Conservation (phyloP, 2,797 vertebrate genomes). For the Botia almorhae region DNA sequence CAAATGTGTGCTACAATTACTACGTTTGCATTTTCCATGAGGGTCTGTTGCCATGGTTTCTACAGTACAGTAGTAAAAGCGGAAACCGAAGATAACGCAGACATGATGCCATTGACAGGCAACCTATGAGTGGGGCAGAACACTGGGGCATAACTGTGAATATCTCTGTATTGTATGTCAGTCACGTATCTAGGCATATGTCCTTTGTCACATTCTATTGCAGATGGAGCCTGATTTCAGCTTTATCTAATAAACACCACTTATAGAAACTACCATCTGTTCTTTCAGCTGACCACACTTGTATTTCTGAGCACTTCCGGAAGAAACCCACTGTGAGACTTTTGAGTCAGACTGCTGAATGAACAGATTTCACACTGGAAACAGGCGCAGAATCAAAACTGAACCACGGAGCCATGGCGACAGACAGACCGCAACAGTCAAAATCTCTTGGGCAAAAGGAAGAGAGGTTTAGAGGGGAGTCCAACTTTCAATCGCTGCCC, state of each 20-base stretch:
- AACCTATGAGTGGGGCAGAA: too few species aligned
- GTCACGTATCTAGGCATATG: background rate
- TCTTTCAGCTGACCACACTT: background rate
- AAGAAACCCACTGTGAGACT: background rate
- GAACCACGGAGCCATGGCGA: slow-evolving; percentile 41
- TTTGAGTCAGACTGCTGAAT: slow-evolving; percentile 9
- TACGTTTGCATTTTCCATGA: too few species aligned
- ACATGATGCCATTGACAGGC: too few species aligned
- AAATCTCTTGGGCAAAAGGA: slow-evolving; percentile 2
- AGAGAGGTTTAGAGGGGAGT: slow-evolving; percentile 34
- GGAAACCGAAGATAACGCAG: too few species aligned
- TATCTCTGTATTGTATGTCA: background rate
- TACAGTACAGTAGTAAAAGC: too few species aligned
- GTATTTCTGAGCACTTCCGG: slow-evolving; percentile 6
- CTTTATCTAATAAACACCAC: background rate
- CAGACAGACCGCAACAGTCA: slow-evolving; percentile 43
- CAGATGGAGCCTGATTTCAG: background rate
- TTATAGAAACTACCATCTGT: slow-evolving; percentile 15
- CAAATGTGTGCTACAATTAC: too few species aligned
- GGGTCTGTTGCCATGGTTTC: too few species aligned
- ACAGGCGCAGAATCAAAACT: slow-evolving; percentile 18
- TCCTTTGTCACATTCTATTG: background rate
- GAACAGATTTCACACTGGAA: slow-evolving; percentile 34
- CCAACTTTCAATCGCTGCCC: slow-evolving; percentile 33
- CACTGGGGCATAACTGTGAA: too few species aligned